Evolutionary conservation across 2,113 vertebrate species (phyloP).

Genomic region (Cryptomyrus ogoouensis): DNA sequence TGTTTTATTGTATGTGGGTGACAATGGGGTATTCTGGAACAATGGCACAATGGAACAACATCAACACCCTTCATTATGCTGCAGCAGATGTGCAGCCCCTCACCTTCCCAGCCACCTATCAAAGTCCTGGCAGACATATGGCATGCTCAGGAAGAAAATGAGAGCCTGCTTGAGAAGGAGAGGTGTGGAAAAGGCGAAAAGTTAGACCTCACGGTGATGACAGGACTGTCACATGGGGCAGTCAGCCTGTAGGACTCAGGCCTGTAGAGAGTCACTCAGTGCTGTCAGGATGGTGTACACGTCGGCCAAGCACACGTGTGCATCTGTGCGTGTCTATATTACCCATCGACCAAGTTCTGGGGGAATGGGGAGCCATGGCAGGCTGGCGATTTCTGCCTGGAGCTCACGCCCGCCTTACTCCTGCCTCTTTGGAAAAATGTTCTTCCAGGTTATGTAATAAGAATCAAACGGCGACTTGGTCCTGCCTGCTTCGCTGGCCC

Average conservation of each 20-base stretch:
- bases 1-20: neutral
- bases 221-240: neutral
- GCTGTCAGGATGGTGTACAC: neutral
- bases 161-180: neutral
- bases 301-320: neutral
- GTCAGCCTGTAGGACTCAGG: neutral
- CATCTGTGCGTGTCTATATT: neutral
- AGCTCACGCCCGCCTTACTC: slow-evolving; percentile 24
- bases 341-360: neutral
- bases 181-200: neutral
- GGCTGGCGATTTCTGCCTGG: slow-evolving; percentile 19
- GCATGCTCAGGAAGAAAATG: neutral
- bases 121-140: neutral
- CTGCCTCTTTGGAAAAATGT: slow-evolving; percentile 35
- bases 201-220: neutral
- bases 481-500: slow-evolving; percentile 13
- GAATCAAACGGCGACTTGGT: slow-evolving; percentile 20
- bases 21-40: neutral
- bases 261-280: neutral
- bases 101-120: neutral
- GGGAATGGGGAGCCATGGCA: slow-evolving; percentile 8
- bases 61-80: neutral
- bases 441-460: slow-evolving; percentile 40
- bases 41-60: neutral
- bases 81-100: neutral